These are phyloP conservation scores for Dromiciops gliroides DNA, from an alignment of 2,113 vertebrate genomes.

Conservation along the genomic window DNA sequence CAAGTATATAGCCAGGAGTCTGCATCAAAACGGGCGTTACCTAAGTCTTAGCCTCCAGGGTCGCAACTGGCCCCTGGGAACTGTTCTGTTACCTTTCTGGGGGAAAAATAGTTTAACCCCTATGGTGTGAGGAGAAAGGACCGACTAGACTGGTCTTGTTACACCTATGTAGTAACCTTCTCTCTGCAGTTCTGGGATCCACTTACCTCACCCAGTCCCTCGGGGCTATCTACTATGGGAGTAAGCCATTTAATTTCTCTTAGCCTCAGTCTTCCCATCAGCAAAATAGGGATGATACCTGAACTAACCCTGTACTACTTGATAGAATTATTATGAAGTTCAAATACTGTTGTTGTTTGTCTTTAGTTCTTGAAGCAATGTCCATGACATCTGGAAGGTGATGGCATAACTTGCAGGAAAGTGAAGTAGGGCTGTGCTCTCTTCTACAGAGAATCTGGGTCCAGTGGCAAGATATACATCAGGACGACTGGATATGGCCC, in stretches of 20 bases:
- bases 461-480: too few species aligned
- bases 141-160: background rate
- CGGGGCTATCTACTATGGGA: background rate
- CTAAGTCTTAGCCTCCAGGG: background rate
- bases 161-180: background rate
- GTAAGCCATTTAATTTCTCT: background rate
- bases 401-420: too few species aligned
- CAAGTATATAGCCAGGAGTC: background rate
- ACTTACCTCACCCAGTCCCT: background rate
- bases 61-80: background rate
- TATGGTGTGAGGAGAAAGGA: background rate
- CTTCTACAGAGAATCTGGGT: too few species aligned
- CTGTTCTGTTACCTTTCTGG: background rate
- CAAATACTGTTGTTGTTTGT: too few species aligned
- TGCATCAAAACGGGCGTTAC: background rate
- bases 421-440: too few species aligned
- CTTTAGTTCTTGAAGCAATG: too few species aligned
- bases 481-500: too few species aligned
- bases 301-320: background rate
- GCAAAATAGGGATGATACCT: background rate
- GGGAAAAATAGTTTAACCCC: background rate
- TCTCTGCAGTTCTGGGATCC: background rate
- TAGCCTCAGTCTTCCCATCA: background rate
- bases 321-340: background rate
- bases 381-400: too few species aligned